Conservation (phyloP, 1,140 invertebrate genomes). For the Drosophila pseudoananassae region DNA sequence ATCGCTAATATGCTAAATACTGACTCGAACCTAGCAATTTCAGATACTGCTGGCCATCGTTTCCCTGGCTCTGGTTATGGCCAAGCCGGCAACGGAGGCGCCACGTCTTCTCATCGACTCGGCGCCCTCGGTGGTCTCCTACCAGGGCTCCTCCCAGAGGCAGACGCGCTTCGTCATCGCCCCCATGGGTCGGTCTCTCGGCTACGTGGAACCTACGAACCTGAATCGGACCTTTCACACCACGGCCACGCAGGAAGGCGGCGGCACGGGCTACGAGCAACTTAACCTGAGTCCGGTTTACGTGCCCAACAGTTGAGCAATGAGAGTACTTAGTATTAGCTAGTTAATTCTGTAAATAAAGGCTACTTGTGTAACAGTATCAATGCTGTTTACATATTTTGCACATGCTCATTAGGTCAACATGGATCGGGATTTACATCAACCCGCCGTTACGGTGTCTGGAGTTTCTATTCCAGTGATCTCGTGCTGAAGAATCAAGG, state of each 20-base stretch:
- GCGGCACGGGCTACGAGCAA: slow-evolving; percentile 45
- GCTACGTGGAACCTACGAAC: slow-evolving; percentile 78
- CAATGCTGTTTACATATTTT: no score
- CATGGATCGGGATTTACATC: no score
- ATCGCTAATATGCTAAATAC: no score
- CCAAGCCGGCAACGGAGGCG: slow-evolving; percentile 37
- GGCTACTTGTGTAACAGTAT: slow-evolving; percentile 11
- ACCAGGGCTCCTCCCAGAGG: slow-evolving; percentile 74
- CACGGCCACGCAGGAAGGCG: slow-evolving; percentile 35
- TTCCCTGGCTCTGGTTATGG: slow-evolving; percentile 24
- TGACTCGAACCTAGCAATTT: neutral
- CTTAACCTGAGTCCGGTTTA: slow-evolving; percentile 72
- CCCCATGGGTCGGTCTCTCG: slow-evolving; percentile 72
- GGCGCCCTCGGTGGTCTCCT: slow-evolving; percentile 76
- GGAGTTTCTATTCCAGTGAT: no score
- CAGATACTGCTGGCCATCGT: slow-evolving; percentile 24
- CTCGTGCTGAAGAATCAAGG: no score
- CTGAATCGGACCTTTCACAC: slow-evolving; percentile 71
- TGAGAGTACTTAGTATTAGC: neutral
- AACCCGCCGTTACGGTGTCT: no score
- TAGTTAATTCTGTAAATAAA: slow-evolving; percentile 42
- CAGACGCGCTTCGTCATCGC: slow-evolving; percentile 77
- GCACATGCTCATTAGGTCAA: no score
- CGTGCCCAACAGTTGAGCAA: slow-evolving; percentile 56
- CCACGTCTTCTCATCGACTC: slow-evolving; percentile 65